Evolutionary conservation across 2,113 vertebrate genomes (phyloP).

Genomic region (Dipodomys spectabilis): DNA sequence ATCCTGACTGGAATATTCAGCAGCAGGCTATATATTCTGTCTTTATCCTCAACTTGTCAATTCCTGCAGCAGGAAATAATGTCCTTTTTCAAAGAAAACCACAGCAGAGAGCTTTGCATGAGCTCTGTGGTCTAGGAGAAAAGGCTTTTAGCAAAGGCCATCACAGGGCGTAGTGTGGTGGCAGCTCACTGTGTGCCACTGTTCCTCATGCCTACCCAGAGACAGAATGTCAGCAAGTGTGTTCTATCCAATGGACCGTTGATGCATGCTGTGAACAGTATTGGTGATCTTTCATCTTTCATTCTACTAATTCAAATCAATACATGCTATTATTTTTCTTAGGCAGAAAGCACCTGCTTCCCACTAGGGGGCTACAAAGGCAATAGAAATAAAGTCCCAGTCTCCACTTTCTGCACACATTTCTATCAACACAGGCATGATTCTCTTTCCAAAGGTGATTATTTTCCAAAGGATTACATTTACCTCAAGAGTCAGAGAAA

Average conservation of each 20-base stretch:
- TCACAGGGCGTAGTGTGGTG: not conserved
- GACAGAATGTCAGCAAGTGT: not conserved
- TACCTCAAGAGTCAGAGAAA: constrained; percentile 17
- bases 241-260: not conserved
- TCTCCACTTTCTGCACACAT: not conserved
- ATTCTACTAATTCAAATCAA: not conserved
- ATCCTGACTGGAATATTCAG: not conserved
- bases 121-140: not conserved
- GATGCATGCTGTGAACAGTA: not conserved
- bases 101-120: not conserved
- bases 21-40: not conserved
- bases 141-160: not conserved
- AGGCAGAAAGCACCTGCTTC: not conserved
- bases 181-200: not conserved
- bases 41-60: not conserved
- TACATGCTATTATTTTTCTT: not conserved
- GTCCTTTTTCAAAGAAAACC: not conserved
- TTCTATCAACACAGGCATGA: not conserved
- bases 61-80: not conserved
- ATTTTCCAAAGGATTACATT: constrained; percentile 10
- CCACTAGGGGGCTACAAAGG: not conserved
- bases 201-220: not conserved
- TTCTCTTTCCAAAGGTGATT: constrained; percentile 29
- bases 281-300: not conserved
- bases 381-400: not conserved